Evolutionary conservation across 1,140 invertebrate genomes (phyloP), one percentile per base, ranked within the genome.

Genomic region (Drepana arcuata): DNA sequence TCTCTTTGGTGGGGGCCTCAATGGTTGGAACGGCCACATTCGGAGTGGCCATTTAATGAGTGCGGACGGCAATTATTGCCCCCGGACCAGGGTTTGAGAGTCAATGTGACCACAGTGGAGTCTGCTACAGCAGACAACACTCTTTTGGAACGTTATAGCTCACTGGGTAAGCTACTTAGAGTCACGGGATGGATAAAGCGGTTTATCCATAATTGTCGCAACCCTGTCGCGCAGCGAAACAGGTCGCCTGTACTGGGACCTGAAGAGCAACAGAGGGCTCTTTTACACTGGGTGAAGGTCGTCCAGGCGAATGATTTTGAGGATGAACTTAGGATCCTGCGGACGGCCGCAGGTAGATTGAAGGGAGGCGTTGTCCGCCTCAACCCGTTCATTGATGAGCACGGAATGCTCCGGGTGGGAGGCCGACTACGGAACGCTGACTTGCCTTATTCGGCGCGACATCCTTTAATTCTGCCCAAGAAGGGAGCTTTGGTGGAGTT

Each of bases 101-200:
- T 9, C n/a, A n/a, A 21, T 21, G 18, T 9, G 18, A 21, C 9
- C 9, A 9, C 9, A 9, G 18, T 9, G 18, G 18, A 21, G 9
- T 4, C 9, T 4, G 4, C 18, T 9, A 4, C 18, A 21, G 18
- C 4, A 4, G 4, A 4, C 9, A 9, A 41, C 21, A 7, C 7
- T 5, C 29, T 41, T 16, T 11, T 34, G 1, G 12, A 15, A 9
- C 39, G 39, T 12, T 34, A 14, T 18, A 36, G 34, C 25, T 27
- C 24, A 9, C 29, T 41, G 30, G 15, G 33, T 34, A 26, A 41
- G 13, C 18, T 41, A 31, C 29, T 41, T 10, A 31, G 25, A 7
- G 31, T 41, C 7, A 41, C 31, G 11, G 31, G 31, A 13, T 41
- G 39, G 39, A 25, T 41, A 23, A 34, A 15, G n/a, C 25, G 39